Evolutionary conservation across 2,888 invertebrate species (phyloP).

Genomic region (Aproaerema taeniolella): DNA sequence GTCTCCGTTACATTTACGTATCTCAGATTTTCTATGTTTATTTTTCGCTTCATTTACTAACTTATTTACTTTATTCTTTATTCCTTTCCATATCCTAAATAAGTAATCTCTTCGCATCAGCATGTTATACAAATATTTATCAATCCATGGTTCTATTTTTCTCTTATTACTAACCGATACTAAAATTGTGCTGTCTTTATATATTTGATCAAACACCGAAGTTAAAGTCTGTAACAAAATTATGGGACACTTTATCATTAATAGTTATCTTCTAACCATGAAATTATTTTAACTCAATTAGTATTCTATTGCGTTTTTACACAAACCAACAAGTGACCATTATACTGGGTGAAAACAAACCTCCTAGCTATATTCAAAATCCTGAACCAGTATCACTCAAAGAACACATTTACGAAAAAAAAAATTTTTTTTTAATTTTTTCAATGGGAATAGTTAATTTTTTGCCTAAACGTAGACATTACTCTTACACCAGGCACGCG

Average conservation of each 20-base stretch:
- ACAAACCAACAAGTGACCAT: too few species aligned
- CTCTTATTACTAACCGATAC: neutral
- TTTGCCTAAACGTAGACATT: too few species aligned
- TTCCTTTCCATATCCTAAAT: neutral
- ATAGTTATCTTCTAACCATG: too few species aligned
- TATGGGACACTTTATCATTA: neutral
- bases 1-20: conserved; percentile 1
- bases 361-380: too few species aligned
- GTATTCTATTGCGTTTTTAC: too few species aligned
- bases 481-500: too few species aligned
- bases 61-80: neutral
- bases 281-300: too few species aligned
- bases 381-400: too few species aligned
- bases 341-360: too few species aligned
- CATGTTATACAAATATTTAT: neutral
- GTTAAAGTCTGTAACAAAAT: neutral
- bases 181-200: conserved; percentile 1
- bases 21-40: neutral
- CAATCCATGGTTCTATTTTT: neutral
- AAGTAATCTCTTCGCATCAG: neutral
- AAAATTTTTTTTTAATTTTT: too few species aligned
- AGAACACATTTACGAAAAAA: too few species aligned
- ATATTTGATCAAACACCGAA: neutral
- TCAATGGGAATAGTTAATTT: too few species aligned
- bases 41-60: conserved; percentile 1